A percentile compares a stretch with the other conserved stretches of the same genome.
Evolutionary conservation across 37 sponge, comb jelly and placozoan genomes (phyloP).

Genomic region (Tethya wilhelma): DNA sequence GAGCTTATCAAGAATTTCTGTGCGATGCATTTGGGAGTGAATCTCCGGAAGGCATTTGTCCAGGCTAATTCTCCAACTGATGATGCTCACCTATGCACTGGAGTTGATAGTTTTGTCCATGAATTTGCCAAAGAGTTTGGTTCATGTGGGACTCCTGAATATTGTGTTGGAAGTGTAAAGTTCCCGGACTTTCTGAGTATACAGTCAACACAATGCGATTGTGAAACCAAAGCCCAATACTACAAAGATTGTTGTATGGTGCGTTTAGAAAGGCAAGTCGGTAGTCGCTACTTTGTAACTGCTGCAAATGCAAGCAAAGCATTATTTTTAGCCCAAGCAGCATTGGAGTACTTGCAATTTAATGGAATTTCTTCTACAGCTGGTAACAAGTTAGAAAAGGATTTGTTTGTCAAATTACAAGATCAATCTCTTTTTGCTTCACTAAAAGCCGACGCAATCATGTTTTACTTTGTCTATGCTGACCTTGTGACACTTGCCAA

Average conservation of each 20-base stretch:
- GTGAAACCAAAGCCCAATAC: background rate
- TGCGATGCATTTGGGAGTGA: constrained; percentile 53
- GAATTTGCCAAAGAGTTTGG: constrained; percentile 54
- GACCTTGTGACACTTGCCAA: constrained; percentile 46
- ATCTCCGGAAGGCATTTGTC: constrained; percentile 50
- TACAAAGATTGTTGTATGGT: constrained; percentile 3
- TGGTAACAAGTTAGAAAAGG: constrained; percentile 46
- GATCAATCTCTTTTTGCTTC: background rate
- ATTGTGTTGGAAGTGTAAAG: constrained; percentile 27
- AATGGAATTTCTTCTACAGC: constrained; percentile 3
- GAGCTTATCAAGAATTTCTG: constrained; percentile 44
- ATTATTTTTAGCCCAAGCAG: constrained; percentile 25
- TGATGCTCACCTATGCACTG: background rate
- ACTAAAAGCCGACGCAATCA: constrained; percentile 36
- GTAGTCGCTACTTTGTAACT: constrained; percentile 51
- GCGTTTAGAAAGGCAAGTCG: constrained; percentile 34
- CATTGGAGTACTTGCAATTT: constrained; percentile 8
- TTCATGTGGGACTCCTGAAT: constrained; percentile 38
- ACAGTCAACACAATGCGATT: background rate
- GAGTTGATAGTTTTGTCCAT: constrained; percentile 32
- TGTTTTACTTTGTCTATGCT: constrained; percentile 50
- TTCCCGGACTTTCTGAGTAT: constrained; percentile 30
- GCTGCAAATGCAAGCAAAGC: constrained; percentile 43
- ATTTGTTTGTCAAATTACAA: constrained; percentile 25
- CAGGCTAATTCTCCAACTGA: background rate